Evolutionary conservation across 2,113 vertebrate species (phyloP).

Genomic region (Scopus umbretta): DNA sequence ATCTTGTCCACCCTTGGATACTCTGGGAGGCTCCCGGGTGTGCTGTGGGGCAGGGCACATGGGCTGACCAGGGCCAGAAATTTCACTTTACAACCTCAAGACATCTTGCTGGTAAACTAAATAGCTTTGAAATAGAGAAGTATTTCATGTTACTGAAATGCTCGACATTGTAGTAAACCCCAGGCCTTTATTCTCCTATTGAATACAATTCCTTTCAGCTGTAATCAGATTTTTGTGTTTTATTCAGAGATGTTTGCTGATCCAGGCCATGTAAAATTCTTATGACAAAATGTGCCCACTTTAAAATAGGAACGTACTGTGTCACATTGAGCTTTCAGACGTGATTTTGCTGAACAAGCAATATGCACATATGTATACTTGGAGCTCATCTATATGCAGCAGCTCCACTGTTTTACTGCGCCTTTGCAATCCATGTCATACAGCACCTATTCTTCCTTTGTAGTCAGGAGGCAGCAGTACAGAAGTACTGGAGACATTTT

Average conservation of each 20-base stretch:
- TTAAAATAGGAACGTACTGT: neutral
- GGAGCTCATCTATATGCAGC: neutral
- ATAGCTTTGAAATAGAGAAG: neutral
- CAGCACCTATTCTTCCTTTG: neutral
- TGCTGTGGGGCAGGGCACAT: neutral
- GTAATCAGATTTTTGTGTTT: neutral
- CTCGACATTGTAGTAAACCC: neutral
- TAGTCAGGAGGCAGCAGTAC: neutral
- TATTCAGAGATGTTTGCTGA: neutral
- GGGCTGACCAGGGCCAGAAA: neutral
- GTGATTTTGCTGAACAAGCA: neutral
- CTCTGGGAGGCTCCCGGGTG: neutral
- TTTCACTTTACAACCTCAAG: neutral
- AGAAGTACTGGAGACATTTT: neutral
- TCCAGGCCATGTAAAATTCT: neutral
- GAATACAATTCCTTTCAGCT: neutral
- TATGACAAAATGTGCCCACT: neutral
- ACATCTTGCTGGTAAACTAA: neutral
- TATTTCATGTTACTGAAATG: neutral
- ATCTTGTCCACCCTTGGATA: neutral
- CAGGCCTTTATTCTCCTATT: neutral
- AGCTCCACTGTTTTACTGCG: neutral
- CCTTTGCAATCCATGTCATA: neutral
- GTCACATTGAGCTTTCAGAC: neutral
- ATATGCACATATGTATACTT: neutral